Evolutionary conservation across 2,113 vertebrate species (phyloP).

Genomic region (Dicerorhinus sumatrensis): DNA sequence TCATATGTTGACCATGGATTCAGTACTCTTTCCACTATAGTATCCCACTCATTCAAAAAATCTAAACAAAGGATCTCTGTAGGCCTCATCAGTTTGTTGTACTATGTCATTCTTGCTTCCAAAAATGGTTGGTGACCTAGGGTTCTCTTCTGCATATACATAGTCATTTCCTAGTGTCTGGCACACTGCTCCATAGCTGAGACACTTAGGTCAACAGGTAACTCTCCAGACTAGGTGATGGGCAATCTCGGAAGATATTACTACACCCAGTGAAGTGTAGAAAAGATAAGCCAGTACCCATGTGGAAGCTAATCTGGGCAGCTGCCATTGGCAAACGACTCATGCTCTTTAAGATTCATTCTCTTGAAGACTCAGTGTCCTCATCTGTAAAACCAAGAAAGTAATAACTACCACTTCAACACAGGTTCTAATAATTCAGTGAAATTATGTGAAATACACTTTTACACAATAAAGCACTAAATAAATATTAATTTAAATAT

Average conservation of each 20-base stretch:
- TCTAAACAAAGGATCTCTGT: neutral
- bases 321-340: neutral
- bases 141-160: neutral
- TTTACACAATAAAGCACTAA: neutral
- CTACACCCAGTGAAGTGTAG: neutral
- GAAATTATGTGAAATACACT: neutral
- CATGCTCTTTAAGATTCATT: neutral
- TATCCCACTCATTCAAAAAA: neutral
- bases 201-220: neutral
- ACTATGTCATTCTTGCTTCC: neutral
- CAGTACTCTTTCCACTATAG: neutral
- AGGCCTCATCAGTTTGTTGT: neutral
- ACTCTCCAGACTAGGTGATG: neutral
- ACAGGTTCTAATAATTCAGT: neutral
- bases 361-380: neutral
- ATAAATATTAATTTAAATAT: neutral
- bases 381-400: constrained; percentile 12
- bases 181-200: neutral
- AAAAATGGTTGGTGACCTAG: neutral
- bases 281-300: neutral
- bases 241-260: neutral
- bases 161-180: neutral
- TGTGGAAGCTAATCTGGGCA: neutral
- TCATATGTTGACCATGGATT: neutral
- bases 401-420: neutral